Evolutionary conservation across 2,113 vertebrate genomes (phyloP).

Genomic region (Uria lomvia): DNA sequence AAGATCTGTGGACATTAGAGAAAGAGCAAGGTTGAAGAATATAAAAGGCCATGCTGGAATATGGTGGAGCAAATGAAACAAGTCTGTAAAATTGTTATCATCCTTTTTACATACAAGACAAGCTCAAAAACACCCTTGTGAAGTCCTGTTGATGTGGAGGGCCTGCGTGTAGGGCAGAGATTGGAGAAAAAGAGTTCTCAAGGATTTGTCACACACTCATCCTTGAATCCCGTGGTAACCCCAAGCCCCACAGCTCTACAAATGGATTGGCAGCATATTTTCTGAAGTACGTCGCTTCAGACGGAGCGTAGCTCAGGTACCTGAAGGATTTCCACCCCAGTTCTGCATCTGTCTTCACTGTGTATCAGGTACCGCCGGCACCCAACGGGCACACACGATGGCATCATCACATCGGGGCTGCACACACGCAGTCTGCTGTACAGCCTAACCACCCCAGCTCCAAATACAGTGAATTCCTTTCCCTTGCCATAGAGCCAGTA

Average conservation of each 20-base stretch:
- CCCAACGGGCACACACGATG: background rate
- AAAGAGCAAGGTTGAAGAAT: background rate
- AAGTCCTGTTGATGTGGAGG: background rate
- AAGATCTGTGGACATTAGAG: background rate
- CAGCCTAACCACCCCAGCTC: background rate
- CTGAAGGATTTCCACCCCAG: background rate
- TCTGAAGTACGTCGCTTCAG: background rate
- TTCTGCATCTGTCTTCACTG: background rate
- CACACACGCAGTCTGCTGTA: background rate
- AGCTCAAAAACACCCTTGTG: background rate
- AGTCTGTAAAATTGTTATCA: background rate
- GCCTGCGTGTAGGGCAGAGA: background rate
- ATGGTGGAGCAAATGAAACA: background rate
- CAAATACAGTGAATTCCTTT: background rate
- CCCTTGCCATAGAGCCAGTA: background rate
- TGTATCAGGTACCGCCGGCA: rapidly evolving
- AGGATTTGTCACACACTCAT: background rate
- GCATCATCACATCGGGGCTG: rapidly evolving
- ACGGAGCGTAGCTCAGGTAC: background rate
- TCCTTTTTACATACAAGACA: background rate
- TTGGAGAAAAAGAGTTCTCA: background rate
- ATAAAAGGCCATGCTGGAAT: background rate
- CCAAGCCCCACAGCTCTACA: background rate
- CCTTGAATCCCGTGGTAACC: background rate
- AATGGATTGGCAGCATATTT: background rate